Evolutionary conservation across 2,888 invertebrate species (phyloP).

Genomic region (Hypolimnas misippus): DNA sequence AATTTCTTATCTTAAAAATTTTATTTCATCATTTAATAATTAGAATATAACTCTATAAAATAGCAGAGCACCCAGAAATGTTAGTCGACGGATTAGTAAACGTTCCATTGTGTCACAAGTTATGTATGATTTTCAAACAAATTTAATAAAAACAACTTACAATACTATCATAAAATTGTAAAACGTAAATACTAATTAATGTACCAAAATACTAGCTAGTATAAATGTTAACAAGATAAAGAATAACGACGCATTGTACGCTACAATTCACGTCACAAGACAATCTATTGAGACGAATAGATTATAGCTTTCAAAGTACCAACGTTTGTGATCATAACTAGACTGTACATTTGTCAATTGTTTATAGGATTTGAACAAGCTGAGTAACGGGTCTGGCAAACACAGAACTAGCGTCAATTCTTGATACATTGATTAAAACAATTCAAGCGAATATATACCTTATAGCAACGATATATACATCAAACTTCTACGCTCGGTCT

Average conservation of each 20-base stretch:
- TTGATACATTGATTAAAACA: conserved; percentile 8
- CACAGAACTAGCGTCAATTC: conserved; percentile 18
- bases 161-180: too few species aligned
- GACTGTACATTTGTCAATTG: conserved; percentile 36
- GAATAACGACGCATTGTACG: neutral
- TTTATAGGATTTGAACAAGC: conserved; percentile 35
- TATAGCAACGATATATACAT: neutral
- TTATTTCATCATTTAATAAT: too few species aligned
- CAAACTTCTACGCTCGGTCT: neutral
- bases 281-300: conserved; percentile 5
- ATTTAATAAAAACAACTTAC: too few species aligned
- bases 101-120: too few species aligned
- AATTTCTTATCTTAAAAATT: too few species aligned
- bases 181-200: too few species aligned
- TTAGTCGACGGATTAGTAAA: too few species aligned
- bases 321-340: conserved; percentile 15
- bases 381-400: conserved; percentile 33
- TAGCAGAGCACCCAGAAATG: too few species aligned
- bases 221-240: too few species aligned
- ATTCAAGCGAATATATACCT: conserved; percentile 20
- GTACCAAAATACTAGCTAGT: too few species aligned
- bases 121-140: too few species aligned
- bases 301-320: conserved; percentile 11
- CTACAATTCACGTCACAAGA: neutral
- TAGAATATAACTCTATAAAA: too few species aligned